Percentiles rank a stretch among this genome's conserved stretches.
These are phyloP conservation scores for Tragelaphus imberbis DNA, from an alignment of 2,113 vertebrate species.

Conservation along the genomic window DNA sequence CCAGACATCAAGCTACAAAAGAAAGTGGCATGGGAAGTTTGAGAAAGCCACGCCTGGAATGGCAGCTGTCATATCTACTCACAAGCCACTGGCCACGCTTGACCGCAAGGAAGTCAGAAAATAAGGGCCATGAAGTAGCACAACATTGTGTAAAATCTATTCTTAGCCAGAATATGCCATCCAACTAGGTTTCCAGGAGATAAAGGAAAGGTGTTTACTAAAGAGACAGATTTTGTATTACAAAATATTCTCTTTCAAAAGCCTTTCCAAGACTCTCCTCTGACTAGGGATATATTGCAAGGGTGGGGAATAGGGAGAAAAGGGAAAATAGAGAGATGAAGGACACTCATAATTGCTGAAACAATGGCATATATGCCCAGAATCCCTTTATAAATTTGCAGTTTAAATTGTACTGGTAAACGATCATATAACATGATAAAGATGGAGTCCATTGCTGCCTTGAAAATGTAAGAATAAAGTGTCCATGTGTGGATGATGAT, in stretches of 20 bases:
- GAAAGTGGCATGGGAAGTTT: not conserved
- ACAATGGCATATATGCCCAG: not conserved
- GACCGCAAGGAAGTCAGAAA: not conserved
- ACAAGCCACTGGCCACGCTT: not conserved
- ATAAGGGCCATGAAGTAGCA: not conserved
- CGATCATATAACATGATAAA: not conserved
- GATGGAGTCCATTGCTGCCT: not conserved
- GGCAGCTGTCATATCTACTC: not conserved
- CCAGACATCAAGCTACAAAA: not conserved
- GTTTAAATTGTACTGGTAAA: not conserved
- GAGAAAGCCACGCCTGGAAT: not conserved
- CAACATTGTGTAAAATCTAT: not conserved
- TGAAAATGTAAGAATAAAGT: not conserved
- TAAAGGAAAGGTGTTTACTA: not conserved
- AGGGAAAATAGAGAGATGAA: not conserved
- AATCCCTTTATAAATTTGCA: not conserved
- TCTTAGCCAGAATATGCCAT: not conserved
- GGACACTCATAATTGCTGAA: not conserved
- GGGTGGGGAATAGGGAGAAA: not conserved
- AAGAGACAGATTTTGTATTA: not conserved
- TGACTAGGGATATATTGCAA: not conserved
- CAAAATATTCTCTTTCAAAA: not conserved
- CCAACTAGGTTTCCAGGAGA: not conserved
- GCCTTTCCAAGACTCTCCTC: not conserved
- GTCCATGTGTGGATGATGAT: not conserved